These are phyloP conservation scores for Philereme transversata DNA, from an alignment of 2,888 invertebrate species.

Conservation along the genomic window DNA sequence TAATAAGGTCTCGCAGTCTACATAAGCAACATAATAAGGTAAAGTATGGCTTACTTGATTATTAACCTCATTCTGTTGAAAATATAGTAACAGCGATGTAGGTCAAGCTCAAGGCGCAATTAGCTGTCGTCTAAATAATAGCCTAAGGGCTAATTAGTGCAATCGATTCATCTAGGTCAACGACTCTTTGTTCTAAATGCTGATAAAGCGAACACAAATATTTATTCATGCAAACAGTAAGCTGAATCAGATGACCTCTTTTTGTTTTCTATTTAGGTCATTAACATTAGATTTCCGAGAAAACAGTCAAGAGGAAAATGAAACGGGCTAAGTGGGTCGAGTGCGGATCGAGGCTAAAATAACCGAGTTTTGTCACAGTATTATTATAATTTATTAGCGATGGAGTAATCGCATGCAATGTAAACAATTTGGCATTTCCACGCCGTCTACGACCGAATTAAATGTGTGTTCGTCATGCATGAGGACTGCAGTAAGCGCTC, in stretches of 20 bases:
- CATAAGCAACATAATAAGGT: constrained; percentile 27
- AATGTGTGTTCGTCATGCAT: constrained; percentile 29
- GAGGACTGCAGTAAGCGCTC: constrained; percentile 9
- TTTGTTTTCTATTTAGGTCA: constrained; percentile 65
- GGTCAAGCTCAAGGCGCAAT: constrained; percentile 72
- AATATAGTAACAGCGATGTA: constrained; percentile 50
- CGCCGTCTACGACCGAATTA: constrained; percentile 26
- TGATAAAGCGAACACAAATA: constrained; percentile 54
- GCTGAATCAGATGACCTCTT: constrained; percentile 38
- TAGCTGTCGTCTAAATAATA: constrained; percentile 61
- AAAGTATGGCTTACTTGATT: constrained; percentile 23
- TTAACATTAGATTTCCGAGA: constrained; percentile 72
- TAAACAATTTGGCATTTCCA: constrained; percentile 32
- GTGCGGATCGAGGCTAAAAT: constrained; percentile 57
- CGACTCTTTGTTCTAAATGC: constrained; percentile 66
- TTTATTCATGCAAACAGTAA: constrained; percentile 36
- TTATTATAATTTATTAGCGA: constrained; percentile 52
- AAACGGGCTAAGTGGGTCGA: constrained; percentile 65
- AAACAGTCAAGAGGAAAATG: constrained; percentile 70
- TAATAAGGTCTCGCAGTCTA: constrained; percentile 8
- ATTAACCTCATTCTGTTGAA: constrained; percentile 53
- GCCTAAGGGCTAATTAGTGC: constrained; percentile 64
- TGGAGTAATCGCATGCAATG: constrained; percentile 41
- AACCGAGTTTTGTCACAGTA: constrained; percentile 54
- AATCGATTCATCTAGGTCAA: constrained; percentile 68